Conservation (phyloP, 2,888 invertebrate genomes). For the Meliscaeva auricollis region DNA sequence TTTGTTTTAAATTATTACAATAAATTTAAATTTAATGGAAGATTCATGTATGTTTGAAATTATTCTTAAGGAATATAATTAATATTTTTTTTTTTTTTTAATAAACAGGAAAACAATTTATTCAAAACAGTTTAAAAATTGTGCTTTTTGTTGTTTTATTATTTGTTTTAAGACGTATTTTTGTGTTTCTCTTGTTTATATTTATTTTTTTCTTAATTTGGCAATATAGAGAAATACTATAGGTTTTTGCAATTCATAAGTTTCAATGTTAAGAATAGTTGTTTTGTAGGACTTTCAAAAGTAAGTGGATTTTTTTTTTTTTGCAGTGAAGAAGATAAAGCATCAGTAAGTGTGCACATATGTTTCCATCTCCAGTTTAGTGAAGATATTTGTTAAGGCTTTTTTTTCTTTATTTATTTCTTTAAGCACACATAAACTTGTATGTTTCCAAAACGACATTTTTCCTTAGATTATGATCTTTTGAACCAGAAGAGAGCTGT, state of each 20-base stretch:
- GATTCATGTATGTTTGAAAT: not conserved
- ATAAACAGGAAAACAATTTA: not conserved
- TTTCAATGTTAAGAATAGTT: not conserved
- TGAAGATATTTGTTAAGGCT: too few species aligned
- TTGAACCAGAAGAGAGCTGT: too few species aligned
- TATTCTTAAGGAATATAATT: conserved; percentile 5
- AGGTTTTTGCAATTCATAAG: not conserved
- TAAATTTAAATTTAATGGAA: conserved; percentile 53
- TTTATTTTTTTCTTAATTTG: conserved; percentile 36
- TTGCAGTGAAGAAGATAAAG: not conserved
- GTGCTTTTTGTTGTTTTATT: conserved; percentile 12
- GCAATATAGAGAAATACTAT: conserved; percentile 57
- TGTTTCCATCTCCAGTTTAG: too few species aligned
- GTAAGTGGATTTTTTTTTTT: not conserved
- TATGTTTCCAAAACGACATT: too few species aligned
- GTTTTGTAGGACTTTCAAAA: not conserved
- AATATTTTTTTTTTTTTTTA: not conserved
- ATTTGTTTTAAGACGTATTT: not conserved
- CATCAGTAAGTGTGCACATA: too few species aligned
- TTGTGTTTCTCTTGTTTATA: not conserved
- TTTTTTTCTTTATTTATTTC: too few species aligned
- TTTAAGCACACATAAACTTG: too few species aligned
- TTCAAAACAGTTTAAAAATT: conserved; percentile 7
- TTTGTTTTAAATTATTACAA: conserved; percentile 30
- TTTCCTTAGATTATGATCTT: too few species aligned